phyloP scores from a whole-genome alignment of 2,113 vertebrate genomes.

The Gymnocephalus cernua region DNA sequence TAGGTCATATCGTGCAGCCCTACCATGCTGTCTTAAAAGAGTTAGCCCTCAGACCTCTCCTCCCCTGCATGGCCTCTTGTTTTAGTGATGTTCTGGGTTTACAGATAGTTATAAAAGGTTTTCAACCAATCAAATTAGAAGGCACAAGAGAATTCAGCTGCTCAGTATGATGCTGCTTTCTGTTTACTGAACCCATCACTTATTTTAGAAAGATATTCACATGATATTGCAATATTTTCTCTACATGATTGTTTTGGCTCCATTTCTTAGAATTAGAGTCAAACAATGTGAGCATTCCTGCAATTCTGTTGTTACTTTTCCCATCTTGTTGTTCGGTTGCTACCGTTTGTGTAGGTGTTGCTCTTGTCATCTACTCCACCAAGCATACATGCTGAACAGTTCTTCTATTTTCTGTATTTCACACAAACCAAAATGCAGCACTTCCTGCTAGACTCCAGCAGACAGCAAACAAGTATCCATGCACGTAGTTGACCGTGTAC shows the following conservation, averaged over 20 bases:
- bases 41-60: not conserved
- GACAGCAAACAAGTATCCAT: not conserved
- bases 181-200: slow-evolving; percentile 4
- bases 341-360: slow-evolving; percentile 38
- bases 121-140: no score
- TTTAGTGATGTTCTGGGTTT: not conserved
- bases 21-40: no score
- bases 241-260: not conserved
- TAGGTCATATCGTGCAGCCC: no score
- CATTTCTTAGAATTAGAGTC: not conserved
- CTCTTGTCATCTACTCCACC: slow-evolving; percentile 16
- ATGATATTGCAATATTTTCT: not conserved
- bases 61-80: not conserved
- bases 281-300: not conserved
- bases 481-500: not conserved
- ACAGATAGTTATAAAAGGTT: not conserved
- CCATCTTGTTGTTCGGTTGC: not conserved
- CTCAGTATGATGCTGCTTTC: not conserved
- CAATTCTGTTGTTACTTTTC: not conserved
- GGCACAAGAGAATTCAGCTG: not conserved
- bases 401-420: slow-evolving; percentile 13
- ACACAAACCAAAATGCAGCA: slow-evolving; percentile 6
- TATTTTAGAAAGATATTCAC: not conserved
- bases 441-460: not conserved
- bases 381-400: not conserved